Evolutionary conservation across 2,888 invertebrate species (phyloP).

Genomic region (Drepanosiphum platanoidis): DNA sequence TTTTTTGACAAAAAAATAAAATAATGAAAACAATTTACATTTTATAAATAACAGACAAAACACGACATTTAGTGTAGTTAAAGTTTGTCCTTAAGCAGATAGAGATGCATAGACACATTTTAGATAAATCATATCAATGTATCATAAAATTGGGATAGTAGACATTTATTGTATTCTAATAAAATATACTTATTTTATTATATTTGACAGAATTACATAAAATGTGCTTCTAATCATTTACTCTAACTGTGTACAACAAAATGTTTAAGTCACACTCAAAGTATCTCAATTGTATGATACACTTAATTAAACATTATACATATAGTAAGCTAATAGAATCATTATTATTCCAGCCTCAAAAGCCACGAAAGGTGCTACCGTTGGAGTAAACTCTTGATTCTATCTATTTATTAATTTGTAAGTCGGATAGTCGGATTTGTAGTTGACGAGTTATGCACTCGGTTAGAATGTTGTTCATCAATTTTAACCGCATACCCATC

Average conservation of each 20-base stretch:
- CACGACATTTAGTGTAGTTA: background rate
- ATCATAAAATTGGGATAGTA: background rate
- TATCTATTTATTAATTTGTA: conserved; percentile 62
- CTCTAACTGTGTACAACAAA: background rate
- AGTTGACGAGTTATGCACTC: conserved; percentile 38
- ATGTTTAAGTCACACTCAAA: background rate
- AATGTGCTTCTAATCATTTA: too few species aligned
- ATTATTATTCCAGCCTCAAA: conserved; percentile 63
- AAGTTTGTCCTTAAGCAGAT: too few species aligned
- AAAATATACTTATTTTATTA: background rate
- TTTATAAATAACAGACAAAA: background rate
- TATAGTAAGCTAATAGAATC: conserved; percentile 34
- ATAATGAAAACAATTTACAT: background rate
- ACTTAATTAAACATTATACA: background rate
- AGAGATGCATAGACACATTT: background rate
- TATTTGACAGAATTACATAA: background rate
- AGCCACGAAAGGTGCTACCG: conserved; percentile 62
- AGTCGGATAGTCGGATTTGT: conserved; percentile 30
- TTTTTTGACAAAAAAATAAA: background rate
- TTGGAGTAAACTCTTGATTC: conserved; percentile 57
- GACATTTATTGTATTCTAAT: background rate
- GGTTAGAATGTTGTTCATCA: conserved; percentile 37
- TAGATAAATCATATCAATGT: background rate
- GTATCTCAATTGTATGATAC: conserved; percentile 4
- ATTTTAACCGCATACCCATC: conserved; percentile 9